Evolutionary conservation across 2,888 invertebrate genomes (phyloP), one percentile per base, ranked within the genome.

Genomic region (Andrena haemorrhoa): DNA sequence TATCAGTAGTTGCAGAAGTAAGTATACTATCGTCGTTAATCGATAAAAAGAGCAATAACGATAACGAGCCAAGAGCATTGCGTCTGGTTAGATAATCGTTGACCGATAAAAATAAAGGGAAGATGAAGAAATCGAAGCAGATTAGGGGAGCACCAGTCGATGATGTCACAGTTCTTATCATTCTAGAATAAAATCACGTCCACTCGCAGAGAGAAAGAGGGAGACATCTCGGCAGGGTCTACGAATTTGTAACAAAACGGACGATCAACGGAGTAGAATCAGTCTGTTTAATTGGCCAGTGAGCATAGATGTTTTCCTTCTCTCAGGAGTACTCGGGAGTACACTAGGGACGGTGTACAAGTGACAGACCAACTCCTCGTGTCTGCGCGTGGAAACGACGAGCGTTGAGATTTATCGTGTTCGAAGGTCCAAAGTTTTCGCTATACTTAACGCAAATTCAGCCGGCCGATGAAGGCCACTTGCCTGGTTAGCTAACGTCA

Each of bases 181-280:
- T 70, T 53, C 20, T 64, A 58, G 61, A 64, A 23, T 68, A 69
- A 64, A 58, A 58, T 51, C 20, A n/a, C 41, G 41, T 29, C 33
- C 35, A 6, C 26, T 51, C 29, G 35, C 23, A 10, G 33, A 10
- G 7, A n/a, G 26, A 20, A 12, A 10, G 23, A 63, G 56, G 56
- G 10, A 56, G 23, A 41, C 12, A 41, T 41, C 56, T 26, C 56
- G 23, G 23, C 23, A 10, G 23, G 56, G 23, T 23, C 49, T 51
- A 60, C 51, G 58, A 75, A 85, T 85, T 85, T 85, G 84, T 84
- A 85, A 85, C 84, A 84, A 84, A 82, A 84, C 70, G 23, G 29
- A 6, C 35, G 16, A 53, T 41, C 33, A 29, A 20, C 49, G n/a
- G 10, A 35, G 20, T 2, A 41, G 41, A 41, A 41, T 41, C 41